A percentile compares a stretch with the other conserved stretches of the same genome.
Conservation (phyloP, 2,113 vertebrate genomes). For the Percina caprodes region DNA sequence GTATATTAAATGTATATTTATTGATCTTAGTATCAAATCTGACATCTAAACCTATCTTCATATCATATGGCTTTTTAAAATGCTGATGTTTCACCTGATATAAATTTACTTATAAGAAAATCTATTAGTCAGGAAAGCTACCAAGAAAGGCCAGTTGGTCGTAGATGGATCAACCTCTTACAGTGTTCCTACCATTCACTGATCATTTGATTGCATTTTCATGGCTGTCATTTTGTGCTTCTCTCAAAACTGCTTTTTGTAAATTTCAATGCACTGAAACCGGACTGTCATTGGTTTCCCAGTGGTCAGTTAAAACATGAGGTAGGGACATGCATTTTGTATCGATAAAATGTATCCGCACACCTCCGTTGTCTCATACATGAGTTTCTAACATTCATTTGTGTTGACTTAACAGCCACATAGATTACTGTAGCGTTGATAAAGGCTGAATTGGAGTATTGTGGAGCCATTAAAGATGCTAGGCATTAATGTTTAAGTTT, state of each 20-base stretch:
- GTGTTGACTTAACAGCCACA: slow-evolving; percentile 30
- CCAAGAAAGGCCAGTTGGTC: slow-evolving; percentile 59
- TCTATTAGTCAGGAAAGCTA: slow-evolving; percentile 43
- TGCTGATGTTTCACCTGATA: slow-evolving; percentile 21
- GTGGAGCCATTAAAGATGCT: slow-evolving; percentile 26
- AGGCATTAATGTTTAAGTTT: slow-evolving; percentile 3
- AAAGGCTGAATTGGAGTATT: slow-evolving; percentile 33
- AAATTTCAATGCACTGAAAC: slow-evolving; percentile 43
- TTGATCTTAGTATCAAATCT: slow-evolving; percentile 53
- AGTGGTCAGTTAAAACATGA: slow-evolving; percentile 57
- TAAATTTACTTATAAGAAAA: slow-evolving; percentile 48
- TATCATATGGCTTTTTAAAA: slow-evolving; percentile 67
- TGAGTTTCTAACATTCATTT: slow-evolving; percentile 18
- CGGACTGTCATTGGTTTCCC: slow-evolving; percentile 16
- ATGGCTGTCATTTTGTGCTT: slow-evolving; percentile 71
- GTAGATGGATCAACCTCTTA: slow-evolving; percentile 16
- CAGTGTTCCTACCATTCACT: slow-evolving; percentile 34
- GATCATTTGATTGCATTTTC: slow-evolving; percentile 30
- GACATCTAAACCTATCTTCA: slow-evolving; percentile 50
- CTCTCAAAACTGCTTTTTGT: slow-evolving; percentile 40
- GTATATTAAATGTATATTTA: slow-evolving; percentile 14
- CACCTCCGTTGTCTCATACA: slow-evolving; percentile 23
- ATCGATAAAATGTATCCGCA: slow-evolving; percentile 39
- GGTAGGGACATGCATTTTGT: slow-evolving; percentile 69
- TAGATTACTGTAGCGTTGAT: background rate